Evolutionary conservation across 1,140 invertebrate species (phyloP), one percentile per base, ranked within the genome.

Genomic region (Drosophila nasuta): DNA sequence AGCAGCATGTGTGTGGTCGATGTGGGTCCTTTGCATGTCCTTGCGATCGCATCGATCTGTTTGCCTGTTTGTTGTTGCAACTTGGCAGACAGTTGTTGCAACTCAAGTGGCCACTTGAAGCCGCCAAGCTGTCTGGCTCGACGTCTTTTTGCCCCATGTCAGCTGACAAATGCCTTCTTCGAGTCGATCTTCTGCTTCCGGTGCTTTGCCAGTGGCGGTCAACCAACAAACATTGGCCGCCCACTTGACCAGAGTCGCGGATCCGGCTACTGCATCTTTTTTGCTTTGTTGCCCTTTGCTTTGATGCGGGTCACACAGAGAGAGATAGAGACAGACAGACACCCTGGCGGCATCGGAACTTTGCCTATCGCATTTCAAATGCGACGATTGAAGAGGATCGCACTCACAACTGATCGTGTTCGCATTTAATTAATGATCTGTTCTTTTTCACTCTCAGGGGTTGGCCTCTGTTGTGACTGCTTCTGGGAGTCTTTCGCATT

Each of bases 91-190:
- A 10, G 79, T 82, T 78, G 49, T 82, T 56, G 71, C 48, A 58
- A 28, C 15, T 80, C 54, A 82, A 87, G 79, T 88, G 83, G 72
- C 72, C 82, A 86, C 85, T 89, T 87, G 78, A 89, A 35, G 72
- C 82, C 79, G 88, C 82, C 87, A 87, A 78, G 51, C 75, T 75
- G 85, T 89, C 85, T 89, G 77, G 38, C 43, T 7, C 11, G 20
- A 25, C 13, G 67, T 13, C 51, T 0, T 20, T 20, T 20, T 15
- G 11, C 49, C 3, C 7, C 45, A 15, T 38, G 56, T 51, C 68
- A 46, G 35, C 75, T 38, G 66, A 67, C 77, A 71, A 78, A 71
- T 77, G 70, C 70, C 35, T 25, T 15, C 20, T 25, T 25, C 20
- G 20, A 30, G 38, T 33, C 38, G 4, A 13, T 43, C 35, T 52